Base-by-base conservation (phyloP, 2,113 vertebrate species). In the Puntigrus tetrazona region DNA sequence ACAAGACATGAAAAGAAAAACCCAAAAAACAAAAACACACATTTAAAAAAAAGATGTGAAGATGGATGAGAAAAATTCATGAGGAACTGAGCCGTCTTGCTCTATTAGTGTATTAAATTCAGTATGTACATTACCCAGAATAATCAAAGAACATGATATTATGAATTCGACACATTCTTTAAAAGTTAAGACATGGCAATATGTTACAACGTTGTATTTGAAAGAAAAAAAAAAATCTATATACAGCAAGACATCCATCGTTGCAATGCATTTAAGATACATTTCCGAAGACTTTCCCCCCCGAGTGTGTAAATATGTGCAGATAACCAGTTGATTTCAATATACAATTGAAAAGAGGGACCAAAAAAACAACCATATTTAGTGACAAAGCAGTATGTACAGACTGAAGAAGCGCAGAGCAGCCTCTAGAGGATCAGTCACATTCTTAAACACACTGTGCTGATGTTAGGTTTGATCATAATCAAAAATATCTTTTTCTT, bases 171-270 rank as follows among this genome's bases (percentile, higher is more conserved):
- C 16, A 52, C 61, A 27, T 67, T 82, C 25, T 70, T 82, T 45
- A 76, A 34, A 34, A 27, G 63, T 47, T 76, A 74, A 81, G 59
- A 85, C 52, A 87, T 82, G 78, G 77, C n/a, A 52, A 6, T 85
- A 83, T 69, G 82, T 78, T 78, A 86, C 78, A 88, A 77, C 73
- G 82, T 5, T 73, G 72, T 67, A 79, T 63, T 25, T 82, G 25
- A 81, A 31, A 45, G 16, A 27, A 22, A 50, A 11, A 47, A 36
- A 6, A 59, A 45, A 34, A 16, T 72, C 1, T 81, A 73, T n/a
- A 78, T 81, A 61, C 47, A 77, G 52, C 77, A 74, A 59, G 78
- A 86, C 50, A 65, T 75, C 38, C 22, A 36, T 29, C 25, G 22
- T 75, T 73, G 63, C 16, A 47, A 22, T 36, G 31, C 31, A 38